Base-by-base conservation (phyloP, 2,797 vertebrate genomes). In the Sebastes paucispinis region DNA sequence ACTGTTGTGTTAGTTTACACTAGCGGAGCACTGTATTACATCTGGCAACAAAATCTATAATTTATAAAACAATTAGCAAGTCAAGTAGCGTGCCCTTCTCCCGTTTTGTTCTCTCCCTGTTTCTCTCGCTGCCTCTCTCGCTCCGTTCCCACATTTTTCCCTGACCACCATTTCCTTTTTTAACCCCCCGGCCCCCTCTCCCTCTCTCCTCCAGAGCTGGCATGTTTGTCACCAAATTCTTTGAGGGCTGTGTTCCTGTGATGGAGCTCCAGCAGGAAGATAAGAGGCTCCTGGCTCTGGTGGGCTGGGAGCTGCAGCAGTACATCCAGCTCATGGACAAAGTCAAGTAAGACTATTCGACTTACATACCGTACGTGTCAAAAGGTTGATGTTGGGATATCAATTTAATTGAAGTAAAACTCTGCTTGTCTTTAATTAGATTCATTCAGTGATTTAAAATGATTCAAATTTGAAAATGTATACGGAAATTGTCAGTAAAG, bases 211-310 rank as follows among this genome's bases (percentile, higher is more conserved):
- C 34, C 91, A 99, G 98, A 92, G 98, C 97, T 0, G 98, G 97
- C 39, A 97, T 98, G 97, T 99, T 99, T 70, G 98, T 98, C n/a
- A 94, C 94, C 7, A 99, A 96, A 95, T 99, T 99, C 95, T 99
- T 99, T 36, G 96, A 95, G 4, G 96, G 97, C 3, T 39, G 18
- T 0, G 98, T 99, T 29, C 98, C 98, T 0, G 52, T 64, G 59
- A 98, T 99, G 96, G 92, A 92, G 54, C 96, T 99, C 14, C 95
- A 86, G 1, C 83, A 89, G 0, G 97, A 98, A 20, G 98, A 99
- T 91, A 95, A 95, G 90, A 93, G 92, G 69, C 94, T 99, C 4
- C 83, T 99, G 91, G 97, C 97, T 52, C 90, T 97, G 5, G 91
- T 98, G 89, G 94, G 95, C 36, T 92, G 97, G 95, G 97, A 99